Conservation (phyloP, 2,113 vertebrate genomes). For the Sylvia atricapilla region DNA sequence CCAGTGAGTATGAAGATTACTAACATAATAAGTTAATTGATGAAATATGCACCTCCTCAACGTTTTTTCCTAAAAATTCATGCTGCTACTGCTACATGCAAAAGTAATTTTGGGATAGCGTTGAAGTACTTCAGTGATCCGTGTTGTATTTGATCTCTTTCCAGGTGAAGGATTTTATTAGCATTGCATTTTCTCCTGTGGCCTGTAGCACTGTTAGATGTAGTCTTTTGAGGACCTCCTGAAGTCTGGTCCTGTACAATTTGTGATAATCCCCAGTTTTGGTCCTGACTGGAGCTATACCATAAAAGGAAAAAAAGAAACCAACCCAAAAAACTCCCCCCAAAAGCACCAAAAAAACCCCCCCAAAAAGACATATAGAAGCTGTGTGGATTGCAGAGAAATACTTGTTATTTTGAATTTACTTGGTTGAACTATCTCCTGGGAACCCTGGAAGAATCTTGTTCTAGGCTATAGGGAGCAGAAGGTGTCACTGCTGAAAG, state of each 20-base stretch:
- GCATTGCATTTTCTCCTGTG: neutral
- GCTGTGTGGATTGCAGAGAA: neutral
- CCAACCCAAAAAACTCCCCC: no score
- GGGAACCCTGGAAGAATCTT: neutral
- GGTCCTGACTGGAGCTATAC: neutral
- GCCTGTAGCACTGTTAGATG: neutral
- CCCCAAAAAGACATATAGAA: slow-evolving; percentile 24
- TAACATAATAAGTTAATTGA: neutral
- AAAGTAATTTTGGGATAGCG: neutral
- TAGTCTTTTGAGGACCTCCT: neutral
- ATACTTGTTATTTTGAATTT: slow-evolving; percentile 19
- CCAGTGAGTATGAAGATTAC: neutral
- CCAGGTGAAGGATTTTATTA: neutral
- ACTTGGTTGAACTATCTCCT: neutral
- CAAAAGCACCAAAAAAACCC: neutral
- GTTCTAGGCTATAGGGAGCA: neutral
- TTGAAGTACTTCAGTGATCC: neutral
- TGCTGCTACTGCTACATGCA: neutral
- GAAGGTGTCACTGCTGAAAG: slow-evolving; percentile 17
- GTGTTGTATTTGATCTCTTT: neutral
- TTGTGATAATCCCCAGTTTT: neutral
- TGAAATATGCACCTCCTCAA: neutral
- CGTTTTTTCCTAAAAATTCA: neutral
- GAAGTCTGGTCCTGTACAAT: neutral
- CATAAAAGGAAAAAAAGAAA: neutral